Conservation (phyloP, 2,888 invertebrate species). For the Matsumyia berberina region DNA sequence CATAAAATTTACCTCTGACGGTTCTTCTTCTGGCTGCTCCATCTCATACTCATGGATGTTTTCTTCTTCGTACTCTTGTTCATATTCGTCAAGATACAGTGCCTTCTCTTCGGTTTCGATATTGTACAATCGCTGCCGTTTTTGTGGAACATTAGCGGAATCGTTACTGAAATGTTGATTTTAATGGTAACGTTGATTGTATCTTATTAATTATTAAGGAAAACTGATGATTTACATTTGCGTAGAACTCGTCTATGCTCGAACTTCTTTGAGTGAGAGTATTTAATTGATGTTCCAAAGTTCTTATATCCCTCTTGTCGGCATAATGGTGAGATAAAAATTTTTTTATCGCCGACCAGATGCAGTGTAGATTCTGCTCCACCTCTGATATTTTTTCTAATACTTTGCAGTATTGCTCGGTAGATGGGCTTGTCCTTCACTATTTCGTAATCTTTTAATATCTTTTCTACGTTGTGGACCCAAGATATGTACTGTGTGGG, state of each 20-base stretch:
- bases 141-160: neutral
- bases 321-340: no score
- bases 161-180: neutral
- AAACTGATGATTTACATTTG: no score
- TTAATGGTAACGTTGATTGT: neutral
- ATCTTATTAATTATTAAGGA: conserved; percentile 37
- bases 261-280: no score
- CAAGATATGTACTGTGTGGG: neutral
- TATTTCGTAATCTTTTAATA: conserved; percentile 25
- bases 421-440: conserved; percentile 17
- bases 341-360: no score
- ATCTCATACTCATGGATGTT: neutral
- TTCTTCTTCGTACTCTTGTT: conserved; percentile 4
- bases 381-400: conserved; percentile 32
- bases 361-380: conserved; percentile 18
- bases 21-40: neutral
- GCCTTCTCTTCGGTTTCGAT: neutral
- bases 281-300: conserved; percentile 32
- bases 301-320: conserved; percentile 20
- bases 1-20: conserved; percentile 13
- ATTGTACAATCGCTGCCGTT: neutral
- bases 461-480: neutral
- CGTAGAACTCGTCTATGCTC: no score
- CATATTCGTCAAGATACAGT: neutral
- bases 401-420: conserved; percentile 32